Percentiles rank a stretch among this genome's conserved stretches.
Conservation (phyloP, 1,140 invertebrate genomes). For the Papilio aristodemus region DNA sequence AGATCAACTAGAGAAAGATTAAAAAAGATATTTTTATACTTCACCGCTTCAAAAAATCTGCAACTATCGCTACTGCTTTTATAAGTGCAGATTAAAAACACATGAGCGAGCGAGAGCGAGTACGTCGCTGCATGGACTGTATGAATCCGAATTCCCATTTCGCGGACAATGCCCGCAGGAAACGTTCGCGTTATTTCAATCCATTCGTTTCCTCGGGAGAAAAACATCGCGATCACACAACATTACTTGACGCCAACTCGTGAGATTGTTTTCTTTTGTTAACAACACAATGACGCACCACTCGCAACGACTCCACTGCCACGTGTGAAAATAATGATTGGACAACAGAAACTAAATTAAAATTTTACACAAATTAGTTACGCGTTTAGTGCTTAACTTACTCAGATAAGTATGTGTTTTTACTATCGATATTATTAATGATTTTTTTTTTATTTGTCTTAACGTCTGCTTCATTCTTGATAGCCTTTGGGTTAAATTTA, state of each 20-base stretch:
- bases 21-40: neutral
- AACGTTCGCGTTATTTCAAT: constrained; percentile 22
- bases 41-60: neutral
- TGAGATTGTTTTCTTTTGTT: constrained; percentile 19
- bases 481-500: neutral
- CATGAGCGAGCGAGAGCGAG: neutral
- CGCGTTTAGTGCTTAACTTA: too few species aligned
- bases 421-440: too few species aligned
- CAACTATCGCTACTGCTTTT: neutral
- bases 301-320: neutral
- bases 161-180: constrained; percentile 11
- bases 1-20: neutral
- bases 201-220: constrained; percentile 13
- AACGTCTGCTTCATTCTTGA: neutral
- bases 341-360: neutral
- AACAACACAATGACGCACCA: neutral
- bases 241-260: constrained; percentile 12
- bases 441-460: too few species aligned
- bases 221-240: constrained; percentile 13
- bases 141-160: constrained; percentile 9
- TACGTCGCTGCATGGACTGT: neutral
- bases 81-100: neutral
- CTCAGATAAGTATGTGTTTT: too few species aligned
- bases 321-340: neutral
- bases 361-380: neutral